Conservation (phyloP, 1,140 invertebrate species). For the Dendrolimus punctatus region DNA sequence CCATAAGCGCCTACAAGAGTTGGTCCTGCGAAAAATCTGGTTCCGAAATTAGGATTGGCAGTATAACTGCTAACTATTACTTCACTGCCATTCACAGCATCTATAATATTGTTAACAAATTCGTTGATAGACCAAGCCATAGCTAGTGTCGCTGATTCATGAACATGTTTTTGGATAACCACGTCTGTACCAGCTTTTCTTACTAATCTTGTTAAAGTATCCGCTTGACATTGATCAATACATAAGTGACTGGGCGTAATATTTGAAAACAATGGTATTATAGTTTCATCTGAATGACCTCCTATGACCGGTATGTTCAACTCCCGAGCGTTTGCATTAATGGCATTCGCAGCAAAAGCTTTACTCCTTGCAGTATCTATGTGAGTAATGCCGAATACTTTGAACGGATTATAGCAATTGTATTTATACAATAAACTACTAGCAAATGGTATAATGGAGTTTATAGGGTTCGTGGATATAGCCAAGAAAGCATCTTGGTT, state of each 20-base stretch:
- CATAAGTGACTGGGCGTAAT: constrained; percentile 20
- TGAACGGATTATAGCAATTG: constrained; percentile 31
- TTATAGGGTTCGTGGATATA: constrained; percentile 41
- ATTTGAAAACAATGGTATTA: constrained; percentile 44
- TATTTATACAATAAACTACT: constrained; percentile 32
- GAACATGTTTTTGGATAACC: constrained; percentile 29
- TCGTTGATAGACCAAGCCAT: constrained; percentile 40
- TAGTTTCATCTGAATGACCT: constrained; percentile 41
- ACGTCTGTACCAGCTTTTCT: constrained; percentile 37
- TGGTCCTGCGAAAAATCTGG: constrained; percentile 39
- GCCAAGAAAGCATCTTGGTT: constrained; percentile 36
- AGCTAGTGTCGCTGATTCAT: constrained; percentile 26
- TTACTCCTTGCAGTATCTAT: constrained; percentile 32
- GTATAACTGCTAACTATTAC: constrained; percentile 28
- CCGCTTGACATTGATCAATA: constrained; percentile 26
- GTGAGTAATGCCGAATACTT: constrained; percentile 42
- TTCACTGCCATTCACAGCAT: constrained; percentile 28
- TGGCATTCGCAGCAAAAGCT: constrained; percentile 21
- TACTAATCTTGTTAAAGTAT: constrained; percentile 32
- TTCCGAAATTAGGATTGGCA: constrained; percentile 39
- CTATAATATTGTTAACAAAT: constrained; percentile 28
- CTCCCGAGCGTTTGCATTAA: constrained; percentile 23
- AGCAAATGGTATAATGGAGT: constrained; percentile 44
- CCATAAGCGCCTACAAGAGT: constrained; percentile 29
- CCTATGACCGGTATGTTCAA: constrained; percentile 36